A percentile compares a stretch with the other conserved stretches of the same genome.
Conservation (phyloP, 2,888 invertebrate species). For the Epirrhoe tristata region DNA sequence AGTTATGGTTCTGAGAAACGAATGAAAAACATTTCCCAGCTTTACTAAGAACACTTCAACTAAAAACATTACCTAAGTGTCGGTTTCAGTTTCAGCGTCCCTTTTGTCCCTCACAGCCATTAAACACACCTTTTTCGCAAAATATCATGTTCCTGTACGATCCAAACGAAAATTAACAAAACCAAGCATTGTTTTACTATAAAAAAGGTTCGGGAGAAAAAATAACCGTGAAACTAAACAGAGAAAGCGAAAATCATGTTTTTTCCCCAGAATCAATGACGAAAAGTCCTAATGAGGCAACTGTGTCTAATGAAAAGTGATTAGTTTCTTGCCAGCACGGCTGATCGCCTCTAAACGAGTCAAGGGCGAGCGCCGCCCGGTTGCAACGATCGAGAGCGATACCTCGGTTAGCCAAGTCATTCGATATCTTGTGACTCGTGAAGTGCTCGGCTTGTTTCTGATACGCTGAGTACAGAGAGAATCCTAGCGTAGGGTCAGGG, state of each 20-base stretch:
- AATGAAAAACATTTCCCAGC: slow-evolving; percentile 11
- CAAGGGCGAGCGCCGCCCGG: slow-evolving; percentile 57
- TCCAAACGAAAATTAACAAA: background rate
- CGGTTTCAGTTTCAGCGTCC: slow-evolving; percentile 3
- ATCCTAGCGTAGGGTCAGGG: background rate
- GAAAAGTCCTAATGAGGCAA: slow-evolving; percentile 48
- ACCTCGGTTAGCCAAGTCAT: slow-evolving; percentile 36
- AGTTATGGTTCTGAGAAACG: no score
- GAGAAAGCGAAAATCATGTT: slow-evolving; percentile 26
- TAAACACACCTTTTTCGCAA: background rate
- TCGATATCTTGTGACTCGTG: slow-evolving; percentile 27
- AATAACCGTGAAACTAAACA: slow-evolving; percentile 22
- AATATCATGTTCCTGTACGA: background rate
- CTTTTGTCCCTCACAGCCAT: background rate
- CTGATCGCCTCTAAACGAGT: slow-evolving; percentile 54
- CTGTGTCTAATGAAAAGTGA: slow-evolving; percentile 64
- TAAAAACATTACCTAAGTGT: background rate
- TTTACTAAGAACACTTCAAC: background rate
- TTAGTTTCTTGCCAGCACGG: slow-evolving; percentile 66
- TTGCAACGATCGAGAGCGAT: slow-evolving; percentile 33
- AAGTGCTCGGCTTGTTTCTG: background rate
- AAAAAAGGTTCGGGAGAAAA: background rate
- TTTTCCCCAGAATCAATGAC: slow-evolving; percentile 24
- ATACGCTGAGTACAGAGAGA: background rate
- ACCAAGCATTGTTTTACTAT: background rate